These are phyloP conservation scores for Euthynnus affinis DNA, from an alignment of 2,797 vertebrate species.

Conservation along the genomic window DNA sequence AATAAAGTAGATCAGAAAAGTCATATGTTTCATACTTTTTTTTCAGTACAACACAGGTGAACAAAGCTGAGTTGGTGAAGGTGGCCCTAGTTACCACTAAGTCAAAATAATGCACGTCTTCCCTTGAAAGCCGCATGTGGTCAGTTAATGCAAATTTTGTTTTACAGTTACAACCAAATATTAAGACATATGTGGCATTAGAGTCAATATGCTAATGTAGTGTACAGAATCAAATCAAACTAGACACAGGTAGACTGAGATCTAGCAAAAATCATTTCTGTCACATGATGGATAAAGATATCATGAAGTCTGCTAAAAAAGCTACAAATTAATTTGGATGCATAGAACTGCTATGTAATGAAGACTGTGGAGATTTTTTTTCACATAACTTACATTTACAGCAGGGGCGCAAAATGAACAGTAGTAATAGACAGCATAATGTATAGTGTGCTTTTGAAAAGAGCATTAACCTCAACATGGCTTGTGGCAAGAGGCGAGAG, in stretches of 20 bases:
- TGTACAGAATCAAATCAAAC: constrained; percentile 26
- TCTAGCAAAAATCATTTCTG: background rate
- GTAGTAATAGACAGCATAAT: constrained; percentile 27
- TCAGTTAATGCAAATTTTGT: constrained; percentile 50
- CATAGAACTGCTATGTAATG: constrained; percentile 68
- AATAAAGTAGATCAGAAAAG: constrained; percentile 14
- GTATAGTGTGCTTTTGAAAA: constrained; percentile 44
- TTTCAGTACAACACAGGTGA: constrained; percentile 42
- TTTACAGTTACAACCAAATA: constrained; percentile 45
- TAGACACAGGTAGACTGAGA: background rate
- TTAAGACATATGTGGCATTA: constrained; percentile 60
- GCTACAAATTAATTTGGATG: constrained; percentile 72
- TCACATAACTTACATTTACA: constrained; percentile 37
- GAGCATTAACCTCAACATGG: constrained; percentile 34
- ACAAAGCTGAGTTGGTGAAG: constrained; percentile 24
- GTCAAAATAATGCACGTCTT: constrained; percentile 39
- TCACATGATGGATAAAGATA: constrained; percentile 43
- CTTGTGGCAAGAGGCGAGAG: constrained; percentile 41
- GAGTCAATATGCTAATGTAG: constrained; percentile 16
- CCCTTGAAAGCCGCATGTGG: constrained; percentile 37
- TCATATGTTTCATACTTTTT: constrained; percentile 16
- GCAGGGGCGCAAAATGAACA: constrained; percentile 35
- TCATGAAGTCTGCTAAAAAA: constrained; percentile 47
- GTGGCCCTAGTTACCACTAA: constrained; percentile 33
- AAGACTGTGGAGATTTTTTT: background rate